Base-by-base conservation (phyloP, 2,797 vertebrate genomes). In the Esox masquinongy region DNA sequence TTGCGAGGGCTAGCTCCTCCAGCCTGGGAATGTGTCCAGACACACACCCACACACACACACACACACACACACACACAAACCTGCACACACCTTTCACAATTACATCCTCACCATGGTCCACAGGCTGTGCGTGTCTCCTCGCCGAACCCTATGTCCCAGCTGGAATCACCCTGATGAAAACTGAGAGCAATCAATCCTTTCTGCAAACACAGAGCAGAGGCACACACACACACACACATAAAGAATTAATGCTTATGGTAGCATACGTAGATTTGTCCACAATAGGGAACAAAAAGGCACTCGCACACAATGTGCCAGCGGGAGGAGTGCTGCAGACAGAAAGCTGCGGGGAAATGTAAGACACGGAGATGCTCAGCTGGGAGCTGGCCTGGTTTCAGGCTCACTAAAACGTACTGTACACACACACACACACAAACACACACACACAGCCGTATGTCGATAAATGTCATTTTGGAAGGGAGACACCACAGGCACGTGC, bases 371-470 rank as follows among this genome's bases (percentile, higher is more conserved):
- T 61, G 70, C 75, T 90, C 90, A 88, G 77, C 81, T 79, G 90
- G 88, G 85, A 89, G 76, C 89, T 90, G 90, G 83, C 90, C 90
- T 89, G 86, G 76, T 88, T 92, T 90, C 74, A 77, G 64, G 78
- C 68, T 80, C 80, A 77, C 80, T 19, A 47, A 5, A 59, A 49
- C 14, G 49, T 53, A 66, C 51, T 34, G 22, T 19, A n/a, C 47
- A 70, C 69, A 70, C 71, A 34, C 29, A 59, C 71, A 74, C 73
- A 74, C 61, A 66, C 59, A 67, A 43, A 68, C 39, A 47, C 61
- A 47, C 75, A 72, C 29, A 73, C 76, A 77, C 64, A 73, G 53
- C 50, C 34, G 49, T 59, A 26, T 43, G 43, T 72, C 36, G 59
- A 39, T 70, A 39, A 39, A 6, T 22, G 61, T 72, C 72, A 16